Base-by-base conservation (phyloP, 2,113 vertebrate species). In the Kryptolebias marmoratus region DNA sequence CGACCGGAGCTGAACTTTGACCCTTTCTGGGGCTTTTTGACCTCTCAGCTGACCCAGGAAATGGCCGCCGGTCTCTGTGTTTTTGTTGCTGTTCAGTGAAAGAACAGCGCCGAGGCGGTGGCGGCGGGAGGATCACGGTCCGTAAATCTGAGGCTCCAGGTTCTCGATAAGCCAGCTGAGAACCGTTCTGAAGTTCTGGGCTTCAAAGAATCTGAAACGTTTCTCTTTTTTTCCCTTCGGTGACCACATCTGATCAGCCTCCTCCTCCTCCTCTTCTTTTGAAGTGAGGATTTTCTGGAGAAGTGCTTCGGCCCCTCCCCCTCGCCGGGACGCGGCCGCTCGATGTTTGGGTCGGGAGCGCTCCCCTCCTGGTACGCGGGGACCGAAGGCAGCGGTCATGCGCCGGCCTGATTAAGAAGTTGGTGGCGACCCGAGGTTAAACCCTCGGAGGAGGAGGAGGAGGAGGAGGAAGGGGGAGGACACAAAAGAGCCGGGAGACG, bases 331-430 rank as follows among this genome's bases (percentile, higher is more conserved):
- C 78, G 78, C 75, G 71, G 85, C 81, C 73, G 74, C 71, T 88
- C 66, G 27, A 77, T 80, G 10, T 88, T 76, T 73, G 55, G 73
- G 75, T 67, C 31, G 64, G 90, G 83, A 85, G 89, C 73, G 83
- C 89, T 85, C 84, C 82, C 62, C 89, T 87, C 88, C 89, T 87
- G 92, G 90, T 90, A 92, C 92, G 91, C 77, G 82, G 79, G 83
- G 87, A 90, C 84, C 88, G 87, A 87, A 86, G 83, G 73, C 66
- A 89, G 69, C 39, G 78, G 90, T 93, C 92, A 93, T 93, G 91
- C 91, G 91, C 89, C 82, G 80, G 64, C 81, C 90, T 90, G 88
- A 91, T 92, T 93, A 92, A 92, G 88, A 90, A 85, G 84, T 81
- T 72, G 77, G 69, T 42, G 76, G 74, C 90, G 90, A 91, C 90